These are phyloP conservation scores for Lepidocolaptes lacrymiger DNA, from an alignment of 2,797 vertebrate genomes.

Conservation along the genomic window DNA sequence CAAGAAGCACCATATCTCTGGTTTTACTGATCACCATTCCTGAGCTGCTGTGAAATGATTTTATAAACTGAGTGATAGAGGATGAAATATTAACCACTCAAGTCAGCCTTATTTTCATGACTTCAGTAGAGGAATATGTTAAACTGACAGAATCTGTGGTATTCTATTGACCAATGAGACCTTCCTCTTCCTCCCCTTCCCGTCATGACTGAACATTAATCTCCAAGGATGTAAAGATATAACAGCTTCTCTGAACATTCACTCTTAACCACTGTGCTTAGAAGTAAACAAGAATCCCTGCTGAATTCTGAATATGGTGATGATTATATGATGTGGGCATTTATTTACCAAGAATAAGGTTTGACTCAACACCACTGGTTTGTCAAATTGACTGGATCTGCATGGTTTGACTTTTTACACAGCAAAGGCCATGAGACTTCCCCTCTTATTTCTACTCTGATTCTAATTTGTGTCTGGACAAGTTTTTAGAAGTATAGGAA, in stretches of 20 bases:
- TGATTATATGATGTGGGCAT: not conserved
- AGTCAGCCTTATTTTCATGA: not conserved
- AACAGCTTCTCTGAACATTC: not conserved
- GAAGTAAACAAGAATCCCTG: not conserved
- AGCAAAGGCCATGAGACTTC: not conserved
- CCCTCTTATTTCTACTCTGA: not conserved
- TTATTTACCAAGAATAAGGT: not conserved
- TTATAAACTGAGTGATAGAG: not conserved
- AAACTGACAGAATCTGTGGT: not conserved
- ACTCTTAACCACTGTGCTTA: not conserved
- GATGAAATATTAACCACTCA: not conserved
- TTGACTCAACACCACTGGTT: not conserved
- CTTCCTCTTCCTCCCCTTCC: not conserved
- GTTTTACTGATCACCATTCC: not conserved
- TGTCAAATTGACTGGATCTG: not conserved
- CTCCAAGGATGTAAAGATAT: not conserved
- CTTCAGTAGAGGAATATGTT: not conserved
- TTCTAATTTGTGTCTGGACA: not conserved
- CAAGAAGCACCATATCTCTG: not conserved
- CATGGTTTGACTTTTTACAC: not conserved
- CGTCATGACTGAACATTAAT: not conserved
- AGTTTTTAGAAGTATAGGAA: not conserved
- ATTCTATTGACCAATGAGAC: not conserved
- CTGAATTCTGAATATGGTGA: not conserved
- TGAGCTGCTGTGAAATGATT: not conserved